phyloP scores from a whole-genome alignment of 2,113 vertebrate species.

The Brachionichthys hirsutus region DNA sequence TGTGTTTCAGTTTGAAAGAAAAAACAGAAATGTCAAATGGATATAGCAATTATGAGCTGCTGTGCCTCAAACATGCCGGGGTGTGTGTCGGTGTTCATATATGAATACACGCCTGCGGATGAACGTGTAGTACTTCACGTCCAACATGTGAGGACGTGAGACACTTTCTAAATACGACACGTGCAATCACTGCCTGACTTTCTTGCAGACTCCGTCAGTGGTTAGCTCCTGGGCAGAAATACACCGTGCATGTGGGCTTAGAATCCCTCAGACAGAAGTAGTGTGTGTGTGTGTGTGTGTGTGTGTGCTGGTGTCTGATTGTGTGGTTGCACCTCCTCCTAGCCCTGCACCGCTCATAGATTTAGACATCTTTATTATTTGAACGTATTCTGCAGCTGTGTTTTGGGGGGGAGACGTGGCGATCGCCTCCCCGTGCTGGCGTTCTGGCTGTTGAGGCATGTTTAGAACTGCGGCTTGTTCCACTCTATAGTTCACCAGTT shows the following conservation, averaged over 20 bases:
- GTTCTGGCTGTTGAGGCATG: conserved; percentile 64
- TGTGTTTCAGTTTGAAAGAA: conserved; percentile 65
- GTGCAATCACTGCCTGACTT: conserved; percentile 62
- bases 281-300: conserved; percentile 31
- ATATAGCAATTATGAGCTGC: conserved; percentile 70
- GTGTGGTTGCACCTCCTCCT: conserved; percentile 59
- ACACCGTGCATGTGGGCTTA: conserved; percentile 68
- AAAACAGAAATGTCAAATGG: conserved; percentile 59
- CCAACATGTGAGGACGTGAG: conserved; percentile 31
- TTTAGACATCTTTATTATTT: conserved; percentile 75
- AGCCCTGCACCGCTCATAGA: conserved; percentile 63
- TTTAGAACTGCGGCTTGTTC: conserved; percentile 61
- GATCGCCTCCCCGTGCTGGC: conserved; percentile 58
- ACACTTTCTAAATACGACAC: conserved; percentile 69
- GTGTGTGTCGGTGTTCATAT: conserved; percentile 28
- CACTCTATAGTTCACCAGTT: conserved; percentile 59
- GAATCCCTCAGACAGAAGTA: conserved; percentile 58
- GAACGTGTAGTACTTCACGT: conserved; percentile 40
- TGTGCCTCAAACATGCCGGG: conserved; percentile 34
- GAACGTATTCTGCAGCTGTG: conserved; percentile 73
- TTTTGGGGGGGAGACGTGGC: conserved; percentile 61
- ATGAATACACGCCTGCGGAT: conserved; percentile 23
- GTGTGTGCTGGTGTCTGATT: conserved; percentile 16
- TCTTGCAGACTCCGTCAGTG: conserved; percentile 42
- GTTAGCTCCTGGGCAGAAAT: conserved; percentile 64